Evolutionary conservation across 2,888 invertebrate genomes (phyloP), one percentile per base, ranked within the genome.

Genomic region (Folsomia candida): DNA sequence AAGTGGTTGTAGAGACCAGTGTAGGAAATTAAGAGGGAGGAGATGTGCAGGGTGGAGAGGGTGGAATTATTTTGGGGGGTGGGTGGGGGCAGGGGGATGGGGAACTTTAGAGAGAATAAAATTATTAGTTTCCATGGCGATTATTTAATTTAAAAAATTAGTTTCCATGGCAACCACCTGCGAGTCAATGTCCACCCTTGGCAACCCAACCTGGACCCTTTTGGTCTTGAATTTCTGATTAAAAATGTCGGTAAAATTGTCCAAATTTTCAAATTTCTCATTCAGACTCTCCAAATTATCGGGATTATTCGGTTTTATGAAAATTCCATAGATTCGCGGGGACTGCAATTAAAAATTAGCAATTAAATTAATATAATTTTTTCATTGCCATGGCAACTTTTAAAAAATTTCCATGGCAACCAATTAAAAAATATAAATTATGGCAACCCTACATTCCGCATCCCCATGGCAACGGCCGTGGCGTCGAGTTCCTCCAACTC

Each of bases 121-220:
- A 20, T 51, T 61, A 61, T 3, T 61, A 6, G 25, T 11, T 60
- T 26, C 11, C 25, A 24, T 60, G 3, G 22, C 18, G 60, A 25
- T 4, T 60, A 47, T 11, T 47, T n/a, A n/a, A n/a, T n/a, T n/a
- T n/a, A 65, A n/a, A 20, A 24, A 28, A 61, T 3, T 61, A 6
- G 25, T 11, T 60, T 26, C 11, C 25, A 24, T 60, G 3, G 22
- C 18, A 25, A 22, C 29, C 68, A 79, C 79, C 75, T 79, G 76
- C 28, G 74, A 76, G 64, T 76, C 75, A 60, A 79, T 74, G 51
- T 71, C 66, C 28, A 77, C 70, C 51, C 75, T 75, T 3, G 79
- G 79, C 3, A 79, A n/a, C 18, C 73, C 69, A 18, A 79, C 67
- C 29, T 76, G 75, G 18, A 77, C 74, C 57, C 78, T 58, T 57